Percentiles rank a stretch among this genome's conserved stretches.
Conservation (phyloP, 2,113 vertebrate species). For the Xenotilapia longispinis region DNA sequence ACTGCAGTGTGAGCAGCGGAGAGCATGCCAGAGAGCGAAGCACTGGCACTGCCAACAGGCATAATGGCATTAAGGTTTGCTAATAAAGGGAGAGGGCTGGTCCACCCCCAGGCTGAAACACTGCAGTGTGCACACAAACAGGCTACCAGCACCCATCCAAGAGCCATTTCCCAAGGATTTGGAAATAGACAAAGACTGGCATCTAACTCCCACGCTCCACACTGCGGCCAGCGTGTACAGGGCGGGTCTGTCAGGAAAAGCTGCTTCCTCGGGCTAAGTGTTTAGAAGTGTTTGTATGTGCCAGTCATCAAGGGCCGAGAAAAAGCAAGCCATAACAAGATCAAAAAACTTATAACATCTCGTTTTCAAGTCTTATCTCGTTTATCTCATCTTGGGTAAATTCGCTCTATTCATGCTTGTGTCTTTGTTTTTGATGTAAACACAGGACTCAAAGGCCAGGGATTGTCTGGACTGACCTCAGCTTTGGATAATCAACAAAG, state of each 20-base stretch:
- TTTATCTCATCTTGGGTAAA: background rate
- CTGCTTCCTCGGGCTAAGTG: slow-evolving; percentile 16
- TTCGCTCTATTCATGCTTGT: background rate
- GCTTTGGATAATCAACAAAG: slow-evolving; percentile 28
- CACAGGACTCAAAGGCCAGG: background rate
- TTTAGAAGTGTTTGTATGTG: background rate
- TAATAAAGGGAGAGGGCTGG: slow-evolving; percentile 44
- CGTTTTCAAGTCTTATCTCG: background rate
- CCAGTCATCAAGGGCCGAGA: background rate
- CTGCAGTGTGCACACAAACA: slow-evolving; percentile 55
- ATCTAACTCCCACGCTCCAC: slow-evolving; percentile 46
- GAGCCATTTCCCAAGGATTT: slow-evolving; percentile 41
- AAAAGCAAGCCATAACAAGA: slow-evolving; percentile 6
- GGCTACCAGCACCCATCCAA: slow-evolving; percentile 29
- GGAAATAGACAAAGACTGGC: slow-evolving; percentile 47
- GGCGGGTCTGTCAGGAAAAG: slow-evolving; percentile 14
- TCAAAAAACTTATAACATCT: background rate
- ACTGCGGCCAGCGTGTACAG: background rate
- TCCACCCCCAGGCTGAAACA: slow-evolving; percentile 40
- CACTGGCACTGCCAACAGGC: slow-evolving; percentile 34
- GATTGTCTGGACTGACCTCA: background rate
- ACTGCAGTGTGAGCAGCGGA: slow-evolving; percentile 35
- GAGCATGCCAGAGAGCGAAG: slow-evolving; percentile 30
- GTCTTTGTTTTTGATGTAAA: background rate
- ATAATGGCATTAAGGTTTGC: slow-evolving; percentile 52